Conservation (phyloP, 2,888 invertebrate species). For the Conchocele bisecta region DNA sequence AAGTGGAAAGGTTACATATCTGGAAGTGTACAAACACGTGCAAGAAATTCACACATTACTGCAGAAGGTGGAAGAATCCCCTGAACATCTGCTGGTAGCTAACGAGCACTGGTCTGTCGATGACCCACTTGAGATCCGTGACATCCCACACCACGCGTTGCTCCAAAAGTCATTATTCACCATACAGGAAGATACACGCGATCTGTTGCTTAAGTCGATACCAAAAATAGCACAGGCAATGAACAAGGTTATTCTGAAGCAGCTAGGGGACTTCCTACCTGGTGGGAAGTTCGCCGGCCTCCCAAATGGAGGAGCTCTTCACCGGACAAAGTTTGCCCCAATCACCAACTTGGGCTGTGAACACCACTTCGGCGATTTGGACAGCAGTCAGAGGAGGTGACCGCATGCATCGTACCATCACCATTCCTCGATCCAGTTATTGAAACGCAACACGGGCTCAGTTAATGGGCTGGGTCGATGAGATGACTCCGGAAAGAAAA, state of each 20-base stretch:
- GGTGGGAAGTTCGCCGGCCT: slow-evolving; percentile 30
- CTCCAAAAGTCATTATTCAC: not conserved
- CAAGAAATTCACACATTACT: slow-evolving; percentile 1
- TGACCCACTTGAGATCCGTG: slow-evolving; percentile 2
- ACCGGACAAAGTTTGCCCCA: slow-evolving; percentile 33
- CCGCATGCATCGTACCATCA: slow-evolving; percentile 53
- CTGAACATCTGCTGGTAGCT: not conserved
- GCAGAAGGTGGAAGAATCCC: not conserved
- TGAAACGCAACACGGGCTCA: slow-evolving; percentile 56
- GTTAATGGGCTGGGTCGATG: too few species aligned
- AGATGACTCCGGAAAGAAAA: too few species aligned
- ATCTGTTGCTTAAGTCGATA: slow-evolving; percentile 13
- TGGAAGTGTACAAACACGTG: slow-evolving; percentile 27
- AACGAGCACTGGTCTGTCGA: not conserved
- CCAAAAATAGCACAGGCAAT: slow-evolving; percentile 10
- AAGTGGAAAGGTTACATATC: slow-evolving; percentile 15
- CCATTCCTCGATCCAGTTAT: slow-evolving; percentile 51
- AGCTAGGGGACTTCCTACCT: slow-evolving; percentile 49
- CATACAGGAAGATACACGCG: not conserved
- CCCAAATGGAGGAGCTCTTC: not conserved
- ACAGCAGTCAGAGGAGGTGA: slow-evolving; percentile 47
- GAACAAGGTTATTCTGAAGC: slow-evolving; percentile 28
- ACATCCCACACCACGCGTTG: not conserved
- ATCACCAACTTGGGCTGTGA: slow-evolving; percentile 54
- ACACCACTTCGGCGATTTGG: slow-evolving; percentile 63